These are phyloP conservation scores for Heliconius ismenius DNA, from an alignment of 2,888 invertebrate species.

Conservation along the genomic window DNA sequence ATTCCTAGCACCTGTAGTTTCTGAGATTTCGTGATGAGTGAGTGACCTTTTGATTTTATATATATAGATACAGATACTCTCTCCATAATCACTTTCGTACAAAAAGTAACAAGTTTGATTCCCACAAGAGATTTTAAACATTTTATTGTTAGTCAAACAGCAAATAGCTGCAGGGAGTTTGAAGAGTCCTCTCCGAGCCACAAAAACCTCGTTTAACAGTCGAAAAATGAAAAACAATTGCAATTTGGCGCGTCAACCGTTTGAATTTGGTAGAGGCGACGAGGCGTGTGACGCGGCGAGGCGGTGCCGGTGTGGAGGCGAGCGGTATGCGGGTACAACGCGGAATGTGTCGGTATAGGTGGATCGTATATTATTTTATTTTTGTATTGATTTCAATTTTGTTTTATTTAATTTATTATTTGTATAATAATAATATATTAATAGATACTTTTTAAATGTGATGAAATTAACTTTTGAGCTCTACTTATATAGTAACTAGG, in stretches of 20 bases:
- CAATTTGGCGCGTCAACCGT: slow-evolving; percentile 76
- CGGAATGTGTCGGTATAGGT: slow-evolving; percentile 18
- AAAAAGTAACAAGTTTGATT: neutral
- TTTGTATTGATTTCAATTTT: neutral
- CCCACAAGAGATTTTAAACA: neutral
- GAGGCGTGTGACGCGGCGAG: slow-evolving; percentile 56
- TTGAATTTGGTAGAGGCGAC: slow-evolving; percentile 70
- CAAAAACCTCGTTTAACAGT: slow-evolving; percentile 64
- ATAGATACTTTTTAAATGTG: too few species aligned
- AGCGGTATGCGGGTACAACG: slow-evolving; percentile 54
- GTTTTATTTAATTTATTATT: neutral
- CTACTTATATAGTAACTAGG: too few species aligned
- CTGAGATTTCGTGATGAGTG: too few species aligned
- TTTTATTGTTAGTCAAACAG: slow-evolving; percentile 29
- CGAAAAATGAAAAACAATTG: slow-evolving; percentile 78
- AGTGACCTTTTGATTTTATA: too few species aligned
- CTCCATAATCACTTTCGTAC: neutral
- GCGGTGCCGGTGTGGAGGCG: slow-evolving; percentile 52
- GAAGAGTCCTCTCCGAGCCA: slow-evolving; percentile 57
- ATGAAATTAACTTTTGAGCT: too few species aligned
- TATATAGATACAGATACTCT: too few species aligned
- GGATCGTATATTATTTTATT: neutral
- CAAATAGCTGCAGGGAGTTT: slow-evolving; percentile 33
- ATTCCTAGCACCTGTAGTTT: too few species aligned
- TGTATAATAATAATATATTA: too few species aligned